phyloP scores from a whole-genome alignment of 1,140 invertebrate species.

The Cotesia chilonis region DNA sequence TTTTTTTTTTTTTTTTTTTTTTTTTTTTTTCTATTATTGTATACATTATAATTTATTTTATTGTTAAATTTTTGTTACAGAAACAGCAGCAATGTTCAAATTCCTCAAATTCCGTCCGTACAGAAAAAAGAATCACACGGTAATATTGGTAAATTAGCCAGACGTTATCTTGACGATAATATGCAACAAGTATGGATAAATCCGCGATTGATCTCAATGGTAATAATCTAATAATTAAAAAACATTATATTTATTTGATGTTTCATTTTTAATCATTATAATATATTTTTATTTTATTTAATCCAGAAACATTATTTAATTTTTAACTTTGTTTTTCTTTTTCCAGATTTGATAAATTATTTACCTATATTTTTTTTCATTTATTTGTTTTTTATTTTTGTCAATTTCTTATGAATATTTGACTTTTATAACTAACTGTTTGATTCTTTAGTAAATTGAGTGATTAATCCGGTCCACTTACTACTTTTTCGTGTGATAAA shows the following conservation, averaged over 20 bases:
- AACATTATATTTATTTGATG: too few relatives aligned
- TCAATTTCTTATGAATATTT: conserved; percentile 33
- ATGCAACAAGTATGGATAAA: conserved; percentile 71
- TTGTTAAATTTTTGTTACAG: conserved; percentile 47
- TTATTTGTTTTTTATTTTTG: not conserved
- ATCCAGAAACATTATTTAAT: not conserved
- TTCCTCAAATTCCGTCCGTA: conserved; percentile 42
- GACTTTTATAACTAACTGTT: conserved; percentile 42
- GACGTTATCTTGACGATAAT: conserved; percentile 67
- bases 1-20: not conserved
- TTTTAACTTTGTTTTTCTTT: not conserved
- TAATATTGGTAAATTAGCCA: conserved; percentile 59
- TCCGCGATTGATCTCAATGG: conserved; percentile 69
- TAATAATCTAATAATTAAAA: conserved; percentile 44
- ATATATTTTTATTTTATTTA: too few relatives aligned
- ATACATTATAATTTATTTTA: too few relatives aligned
- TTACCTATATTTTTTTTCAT: too few relatives aligned
- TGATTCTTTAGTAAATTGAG: conserved; percentile 52
- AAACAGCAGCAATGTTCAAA: conserved; percentile 55
- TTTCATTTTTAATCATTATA: too few relatives aligned
- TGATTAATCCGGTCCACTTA: conserved; percentile 41
- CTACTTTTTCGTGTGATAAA: conserved; percentile 23
- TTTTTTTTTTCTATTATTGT: too few relatives aligned
- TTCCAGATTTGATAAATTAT: conserved; percentile 8
- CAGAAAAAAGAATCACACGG: conserved; percentile 57